A percentile compares a stretch with the other conserved stretches of the same genome.
phyloP scores from a whole-genome alignment of 2,113 vertebrate species.

The Thunnus maccoyii region DNA sequence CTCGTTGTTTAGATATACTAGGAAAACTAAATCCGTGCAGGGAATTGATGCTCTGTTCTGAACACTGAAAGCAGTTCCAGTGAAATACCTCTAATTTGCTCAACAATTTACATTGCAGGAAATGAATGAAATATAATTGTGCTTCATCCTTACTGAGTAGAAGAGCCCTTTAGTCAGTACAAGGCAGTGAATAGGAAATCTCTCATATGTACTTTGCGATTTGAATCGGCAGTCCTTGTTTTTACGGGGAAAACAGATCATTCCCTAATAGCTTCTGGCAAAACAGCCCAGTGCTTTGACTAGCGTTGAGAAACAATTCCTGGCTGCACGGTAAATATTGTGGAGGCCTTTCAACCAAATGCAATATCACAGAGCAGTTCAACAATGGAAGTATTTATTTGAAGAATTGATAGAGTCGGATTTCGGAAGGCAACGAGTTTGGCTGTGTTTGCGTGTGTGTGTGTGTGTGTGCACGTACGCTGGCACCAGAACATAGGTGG shows the following conservation, averaged over 20 bases:
- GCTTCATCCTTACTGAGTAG: slow-evolving; percentile 40
- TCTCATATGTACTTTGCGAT: slow-evolving; percentile 50
- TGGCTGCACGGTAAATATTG: slow-evolving; percentile 64
- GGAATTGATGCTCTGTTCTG: neutral
- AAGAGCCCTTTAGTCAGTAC: slow-evolving; percentile 27
- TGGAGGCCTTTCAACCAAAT: slow-evolving; percentile 40
- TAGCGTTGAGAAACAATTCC: slow-evolving; percentile 59
- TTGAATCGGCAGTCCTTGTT: slow-evolving; percentile 52
- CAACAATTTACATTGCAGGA: slow-evolving; percentile 29
- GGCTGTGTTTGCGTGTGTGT: slow-evolving; percentile 19
- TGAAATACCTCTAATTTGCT: slow-evolving; percentile 50
- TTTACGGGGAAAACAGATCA: slow-evolving; percentile 57
- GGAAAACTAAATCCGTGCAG: neutral
- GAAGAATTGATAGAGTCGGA: slow-evolving; percentile 42
- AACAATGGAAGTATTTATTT: slow-evolving; percentile 43
- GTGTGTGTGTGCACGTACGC: slow-evolving; percentile 2
- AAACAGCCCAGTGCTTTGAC: slow-evolving; percentile 58
- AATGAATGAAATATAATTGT: slow-evolving; percentile 50
- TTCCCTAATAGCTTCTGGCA: slow-evolving; percentile 64
- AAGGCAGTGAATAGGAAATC: slow-evolving; percentile 51
- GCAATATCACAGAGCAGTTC: slow-evolving; percentile 44
- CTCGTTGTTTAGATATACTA: neutral
- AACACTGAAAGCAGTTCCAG: slow-evolving; percentile 11
- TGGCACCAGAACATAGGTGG: neutral
- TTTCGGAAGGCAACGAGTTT: slow-evolving; percentile 32